Evolutionary conservation across 2,113 vertebrate species (phyloP), one percentile per base, ranked within the genome.

Genomic region (Ceuthmochares aereus): DNA sequence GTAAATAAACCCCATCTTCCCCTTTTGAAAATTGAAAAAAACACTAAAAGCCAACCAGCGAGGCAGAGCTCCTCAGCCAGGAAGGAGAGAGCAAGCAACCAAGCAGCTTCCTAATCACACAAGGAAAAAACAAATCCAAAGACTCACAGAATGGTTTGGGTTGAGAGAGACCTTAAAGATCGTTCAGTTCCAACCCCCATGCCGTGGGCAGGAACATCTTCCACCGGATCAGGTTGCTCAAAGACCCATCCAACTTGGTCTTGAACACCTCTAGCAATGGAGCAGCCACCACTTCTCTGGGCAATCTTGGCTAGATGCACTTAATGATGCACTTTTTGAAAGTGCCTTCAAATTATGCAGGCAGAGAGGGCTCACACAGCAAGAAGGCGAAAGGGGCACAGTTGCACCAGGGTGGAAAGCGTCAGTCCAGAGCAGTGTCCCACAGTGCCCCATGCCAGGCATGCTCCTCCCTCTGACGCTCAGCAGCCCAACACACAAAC

Each of bases 321-420:
- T 40, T 40, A 40, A 40, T 40, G 47, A 22, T 23, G 47, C 47
- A 23, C 10, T 49, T 49, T 22, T 49, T 20, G 18, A 5, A 5
- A 34, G 23, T 19, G 9, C 30, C 26, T 67, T 11, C 16, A 3
- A 7, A 40, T 7, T 3, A 4, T 0, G 0, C 1, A 14, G 25
- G 42, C 6, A 34, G 49, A 8, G 10, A 6, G 25, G 32, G 9
- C 12, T 11, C 6, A 1, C 12, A 2, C 30, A 40, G 45, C 29
- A 3, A 3, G 6, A 0, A 0, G 32, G 32, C 3, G 25, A 54
- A 37, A 52, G 19, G 32, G 56, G 32, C 55, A 52, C 30, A 51
- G 40, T 9, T 7, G 19, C 9, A 8, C 4, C 9, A 5, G 18
- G 37, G 26, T 4, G 19, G 23, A 17, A 74, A 56, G 29, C 29